These are phyloP conservation scores for Hylia prasina DNA, from an alignment of 2,113 vertebrate genomes.

Conservation along the genomic window DNA sequence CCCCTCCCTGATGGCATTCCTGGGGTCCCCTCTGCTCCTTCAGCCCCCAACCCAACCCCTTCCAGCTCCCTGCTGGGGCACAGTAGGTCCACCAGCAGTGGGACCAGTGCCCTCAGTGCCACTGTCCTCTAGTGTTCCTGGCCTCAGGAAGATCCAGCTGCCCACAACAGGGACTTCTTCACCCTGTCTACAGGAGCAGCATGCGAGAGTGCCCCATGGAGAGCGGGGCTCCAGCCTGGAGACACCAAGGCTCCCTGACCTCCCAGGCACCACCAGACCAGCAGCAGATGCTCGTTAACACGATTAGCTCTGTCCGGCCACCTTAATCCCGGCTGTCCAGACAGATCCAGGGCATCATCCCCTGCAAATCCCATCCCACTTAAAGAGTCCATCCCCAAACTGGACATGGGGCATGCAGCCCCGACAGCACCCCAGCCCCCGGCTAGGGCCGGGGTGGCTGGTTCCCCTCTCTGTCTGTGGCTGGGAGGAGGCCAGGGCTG, in stretches of 20 bases:
- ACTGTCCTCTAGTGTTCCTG: neutral
- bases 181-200: neutral
- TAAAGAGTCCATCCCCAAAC: neutral
- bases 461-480: neutral
- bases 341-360: neutral
- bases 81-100: no score
- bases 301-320: neutral
- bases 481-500: neutral
- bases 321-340: neutral
- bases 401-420: neutral
- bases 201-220: rapidly evolving
- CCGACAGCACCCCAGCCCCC: rapidly evolving
- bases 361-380: neutral
- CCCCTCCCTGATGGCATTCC: neutral
- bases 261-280: neutral
- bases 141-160: rapidly evolving
- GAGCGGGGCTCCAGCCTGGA: rapidly evolving
- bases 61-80: neutral
- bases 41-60: rapidly evolving
- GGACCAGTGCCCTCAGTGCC: neutral
- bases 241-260: neutral
- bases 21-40: neutral
- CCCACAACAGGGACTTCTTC: neutral
- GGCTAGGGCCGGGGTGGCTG: neutral
- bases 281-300: neutral